phyloP scores from a whole-genome alignment of 2,888 invertebrate genomes.

The Ceriagrion tenellum region DNA sequence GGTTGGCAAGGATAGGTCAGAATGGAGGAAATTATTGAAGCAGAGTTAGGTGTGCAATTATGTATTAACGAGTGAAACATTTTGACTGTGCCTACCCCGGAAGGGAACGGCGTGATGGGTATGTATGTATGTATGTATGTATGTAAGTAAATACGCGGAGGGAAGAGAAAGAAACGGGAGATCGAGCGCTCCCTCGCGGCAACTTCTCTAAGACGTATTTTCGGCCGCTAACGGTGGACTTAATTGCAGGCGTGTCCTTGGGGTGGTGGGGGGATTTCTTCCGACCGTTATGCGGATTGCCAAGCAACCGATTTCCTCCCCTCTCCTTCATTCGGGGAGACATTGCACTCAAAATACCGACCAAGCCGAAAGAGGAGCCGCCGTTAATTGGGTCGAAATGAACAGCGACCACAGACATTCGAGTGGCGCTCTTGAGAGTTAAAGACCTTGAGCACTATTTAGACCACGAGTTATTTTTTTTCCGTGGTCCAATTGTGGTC shows the following conservation, averaged over 20 bases:
- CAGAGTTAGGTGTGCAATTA: too few relatives aligned
- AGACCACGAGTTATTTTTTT: too few relatives aligned
- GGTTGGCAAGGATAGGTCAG: too few relatives aligned
- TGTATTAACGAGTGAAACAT: too few relatives aligned
- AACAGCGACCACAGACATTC: neutral
- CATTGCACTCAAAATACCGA: neutral
- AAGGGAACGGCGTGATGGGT: too few relatives aligned
- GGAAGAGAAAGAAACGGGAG: too few relatives aligned
- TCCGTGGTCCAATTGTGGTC: too few relatives aligned
- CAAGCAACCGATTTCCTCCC: neutral
- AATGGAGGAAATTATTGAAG: too few relatives aligned
- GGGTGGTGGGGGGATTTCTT: neutral
- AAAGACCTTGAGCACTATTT: neutral
- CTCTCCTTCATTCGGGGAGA: neutral
- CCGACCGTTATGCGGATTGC: neutral
- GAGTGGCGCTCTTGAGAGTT: neutral
- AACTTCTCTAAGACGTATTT: neutral
- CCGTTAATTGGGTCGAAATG: neutral
- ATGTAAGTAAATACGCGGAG: too few relatives aligned
- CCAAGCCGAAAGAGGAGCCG: neutral
- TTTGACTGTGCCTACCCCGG: too few relatives aligned
- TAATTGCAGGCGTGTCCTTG: neutral
- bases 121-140: too few relatives aligned
- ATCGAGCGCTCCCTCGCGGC: too few relatives aligned
- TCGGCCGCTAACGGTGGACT: neutral